phyloP scores from a whole-genome alignment of 2,113 vertebrate species.

The Lethenteron camtschaticum region DNA sequence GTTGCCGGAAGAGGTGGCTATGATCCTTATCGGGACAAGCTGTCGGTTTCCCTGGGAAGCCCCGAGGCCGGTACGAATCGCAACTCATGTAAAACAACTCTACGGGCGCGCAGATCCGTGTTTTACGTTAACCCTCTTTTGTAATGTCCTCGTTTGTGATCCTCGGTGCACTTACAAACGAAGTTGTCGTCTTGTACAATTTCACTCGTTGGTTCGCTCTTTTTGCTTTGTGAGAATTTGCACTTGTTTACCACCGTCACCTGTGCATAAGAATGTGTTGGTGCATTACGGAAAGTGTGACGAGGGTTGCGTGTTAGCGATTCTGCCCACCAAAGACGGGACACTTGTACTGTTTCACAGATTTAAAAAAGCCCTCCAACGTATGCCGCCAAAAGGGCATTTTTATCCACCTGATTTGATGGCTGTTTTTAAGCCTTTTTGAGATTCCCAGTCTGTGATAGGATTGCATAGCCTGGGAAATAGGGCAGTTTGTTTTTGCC shows the following conservation, averaged over 20 bases:
- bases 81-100: not conserved
- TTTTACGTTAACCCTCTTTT: not conserved
- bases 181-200: not conserved
- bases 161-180: not conserved
- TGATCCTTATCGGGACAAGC: constrained; percentile 53
- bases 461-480: not conserved
- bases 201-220: not conserved
- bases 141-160: not conserved
- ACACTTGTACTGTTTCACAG: no score
- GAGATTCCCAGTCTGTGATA: not conserved
- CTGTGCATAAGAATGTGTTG: not conserved
- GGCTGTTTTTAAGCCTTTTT: not conserved
- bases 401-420: not conserved
- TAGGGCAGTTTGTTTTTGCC: not conserved
- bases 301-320: no score
- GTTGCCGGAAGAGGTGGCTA: constrained; percentile 56
- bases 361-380: not conserved
- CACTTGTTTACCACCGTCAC: not conserved
- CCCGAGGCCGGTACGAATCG: constrained; percentile 44
- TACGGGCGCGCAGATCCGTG: not conserved
- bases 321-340: no score
- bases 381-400: not conserved
- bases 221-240: not conserved
- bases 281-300: no score
- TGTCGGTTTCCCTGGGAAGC: constrained; percentile 49